phyloP scores from a whole-genome alignment of 2,113 vertebrate species.

The Phalacrocorax aristotelis region DNA sequence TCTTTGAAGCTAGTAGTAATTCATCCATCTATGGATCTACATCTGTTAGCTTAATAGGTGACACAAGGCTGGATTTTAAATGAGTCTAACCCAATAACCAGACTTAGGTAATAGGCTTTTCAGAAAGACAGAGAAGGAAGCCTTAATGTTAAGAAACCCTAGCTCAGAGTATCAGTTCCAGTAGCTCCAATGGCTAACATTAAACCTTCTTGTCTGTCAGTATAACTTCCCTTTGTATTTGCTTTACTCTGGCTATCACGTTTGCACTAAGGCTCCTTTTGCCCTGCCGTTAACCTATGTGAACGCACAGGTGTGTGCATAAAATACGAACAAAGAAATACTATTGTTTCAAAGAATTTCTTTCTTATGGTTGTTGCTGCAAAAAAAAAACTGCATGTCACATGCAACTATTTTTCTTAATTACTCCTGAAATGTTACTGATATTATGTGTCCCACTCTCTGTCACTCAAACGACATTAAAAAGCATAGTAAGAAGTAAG shows the following conservation, averaged over 20 bases:
- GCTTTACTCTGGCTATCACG: slow-evolving; percentile 4
- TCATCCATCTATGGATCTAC: slow-evolving; percentile 34
- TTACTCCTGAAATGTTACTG: slow-evolving; percentile 47
- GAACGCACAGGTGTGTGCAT: slow-evolving; percentile 46
- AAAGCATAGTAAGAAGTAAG: not conserved
- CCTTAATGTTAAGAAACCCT: slow-evolving; percentile 52
- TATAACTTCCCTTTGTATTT: slow-evolving; percentile 21
- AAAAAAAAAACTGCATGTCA: not conserved
- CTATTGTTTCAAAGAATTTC: slow-evolving; percentile 12
- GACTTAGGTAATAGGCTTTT: slow-evolving; percentile 35
- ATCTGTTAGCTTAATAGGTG: slow-evolving; percentile 52
- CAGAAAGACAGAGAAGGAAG: slow-evolving; percentile 20
- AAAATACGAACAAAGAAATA: slow-evolving; percentile 39
- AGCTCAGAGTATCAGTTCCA: slow-evolving; percentile 56
- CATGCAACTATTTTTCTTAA: slow-evolving; percentile 53
- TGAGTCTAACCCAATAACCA: slow-evolving; percentile 33
- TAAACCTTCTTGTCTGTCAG: slow-evolving; percentile 40
- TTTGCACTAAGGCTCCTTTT: slow-evolving; percentile 45
- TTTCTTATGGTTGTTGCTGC: not conserved
- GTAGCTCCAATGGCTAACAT: not conserved
- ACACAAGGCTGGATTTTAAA: slow-evolving; percentile 47
- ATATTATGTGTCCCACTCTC: not conserved
- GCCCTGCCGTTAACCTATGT: slow-evolving; percentile 15
- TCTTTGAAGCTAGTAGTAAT: slow-evolving; percentile 20
- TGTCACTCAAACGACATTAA: slow-evolving; percentile 38